Percentiles rank a stretch among this genome's conserved stretches.
These are phyloP conservation scores for Eriosoma lanigerum DNA, from an alignment of 1,140 invertebrate species.

Conservation along the genomic window DNA sequence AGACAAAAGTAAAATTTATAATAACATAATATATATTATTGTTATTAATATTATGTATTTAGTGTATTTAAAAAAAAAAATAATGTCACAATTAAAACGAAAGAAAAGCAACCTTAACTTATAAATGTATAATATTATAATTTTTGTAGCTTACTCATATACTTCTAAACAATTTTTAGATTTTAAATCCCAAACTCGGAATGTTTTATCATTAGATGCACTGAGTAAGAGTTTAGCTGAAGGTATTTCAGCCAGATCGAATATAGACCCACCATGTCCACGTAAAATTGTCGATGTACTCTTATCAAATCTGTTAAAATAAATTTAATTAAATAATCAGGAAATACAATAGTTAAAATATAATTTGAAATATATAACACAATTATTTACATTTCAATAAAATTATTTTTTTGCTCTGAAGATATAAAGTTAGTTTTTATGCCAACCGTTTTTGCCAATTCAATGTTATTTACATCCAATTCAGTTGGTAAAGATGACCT, in stretches of 20 bases:
- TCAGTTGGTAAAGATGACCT: background rate
- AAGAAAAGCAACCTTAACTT: no score
- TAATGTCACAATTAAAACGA: no score
- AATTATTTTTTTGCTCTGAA: background rate
- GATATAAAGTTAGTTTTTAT: background rate
- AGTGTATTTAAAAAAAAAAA: no score
- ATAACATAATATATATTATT: no score
- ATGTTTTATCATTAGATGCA: constrained; percentile 23
- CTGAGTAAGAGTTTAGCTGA: background rate
- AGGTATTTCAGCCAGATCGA: constrained; percentile 32
- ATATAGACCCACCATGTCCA: constrained; percentile 41
- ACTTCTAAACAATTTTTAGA: constrained; percentile 11
- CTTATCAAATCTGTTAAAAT: constrained; percentile 1
- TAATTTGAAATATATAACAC: background rate
- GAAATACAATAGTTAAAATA: background rate
- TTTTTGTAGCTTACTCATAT: constrained; percentile 30
- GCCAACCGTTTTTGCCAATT: background rate
- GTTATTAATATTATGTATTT: no score
- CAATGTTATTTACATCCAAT: background rate
- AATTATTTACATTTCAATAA: constrained; percentile 14
- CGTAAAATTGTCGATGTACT: constrained; percentile 6
- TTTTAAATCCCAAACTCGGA: constrained; percentile 23
- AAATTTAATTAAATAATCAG: background rate
- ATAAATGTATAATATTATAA: no score
- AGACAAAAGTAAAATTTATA: no score